Percentiles rank a stretch among this genome's conserved stretches.
These are phyloP conservation scores for Caenorhabditis briggsae DNA, from an alignment of 1,140 invertebrate species.

Conservation along the genomic window DNA sequence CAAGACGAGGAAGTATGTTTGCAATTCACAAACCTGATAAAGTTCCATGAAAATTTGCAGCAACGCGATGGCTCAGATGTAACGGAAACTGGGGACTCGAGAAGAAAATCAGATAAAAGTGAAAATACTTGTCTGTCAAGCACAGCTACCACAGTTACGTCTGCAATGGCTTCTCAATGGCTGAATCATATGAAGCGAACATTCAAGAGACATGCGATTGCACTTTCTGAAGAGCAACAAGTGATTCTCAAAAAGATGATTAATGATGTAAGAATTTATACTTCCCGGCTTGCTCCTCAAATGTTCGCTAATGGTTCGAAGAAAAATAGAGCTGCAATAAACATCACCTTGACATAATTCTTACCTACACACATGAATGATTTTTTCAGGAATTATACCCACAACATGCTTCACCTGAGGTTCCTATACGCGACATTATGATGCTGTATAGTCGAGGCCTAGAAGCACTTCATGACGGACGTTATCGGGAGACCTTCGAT, in stretches of 20 bases:
- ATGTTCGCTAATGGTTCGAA: too few relatives aligned
- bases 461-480: slow-evolving; percentile 26
- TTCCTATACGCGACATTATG: slow-evolving; percentile 16
- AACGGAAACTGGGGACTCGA: background rate
- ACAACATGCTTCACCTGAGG: slow-evolving; percentile 10
- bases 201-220: background rate
- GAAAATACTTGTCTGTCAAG: background rate
- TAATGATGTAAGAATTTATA: background rate
- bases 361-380: background rate
- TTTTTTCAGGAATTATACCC: slow-evolving; percentile 46
- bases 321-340: too few relatives aligned
- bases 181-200: slow-evolving; percentile 5
- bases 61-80: background rate
- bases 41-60: too few relatives aligned
- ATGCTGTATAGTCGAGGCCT: slow-evolving; percentile 36
- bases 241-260: background rate
- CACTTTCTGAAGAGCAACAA: slow-evolving; percentile 36
- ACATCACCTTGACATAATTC: too few relatives aligned
- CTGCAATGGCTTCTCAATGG: slow-evolving; percentile 16
- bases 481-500: slow-evolving; percentile 35
- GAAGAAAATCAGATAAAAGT: background rate
- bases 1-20: too few relatives aligned
- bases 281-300: too few relatives aligned
- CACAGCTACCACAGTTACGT: slow-evolving; percentile 13
- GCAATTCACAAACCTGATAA: too few relatives aligned